Conservation (phyloP, 2,888 invertebrate species). For the Tryphoninae sp. region DNA sequence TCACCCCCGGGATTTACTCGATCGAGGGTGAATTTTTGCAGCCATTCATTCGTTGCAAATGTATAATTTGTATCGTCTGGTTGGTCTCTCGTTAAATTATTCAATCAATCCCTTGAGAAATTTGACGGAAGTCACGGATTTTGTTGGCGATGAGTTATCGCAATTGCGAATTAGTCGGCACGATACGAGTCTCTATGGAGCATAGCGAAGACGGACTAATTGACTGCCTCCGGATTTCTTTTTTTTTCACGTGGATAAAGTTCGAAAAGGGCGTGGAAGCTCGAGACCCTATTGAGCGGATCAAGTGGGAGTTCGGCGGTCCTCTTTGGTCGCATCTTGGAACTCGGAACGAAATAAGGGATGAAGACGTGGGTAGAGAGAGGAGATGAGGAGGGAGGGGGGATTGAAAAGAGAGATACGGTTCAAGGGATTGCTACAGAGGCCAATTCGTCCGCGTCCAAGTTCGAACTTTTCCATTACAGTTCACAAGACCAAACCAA, state of each 20-base stretch:
- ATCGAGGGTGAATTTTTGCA: constrained; percentile 23
- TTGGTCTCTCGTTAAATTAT: constrained; percentile 15
- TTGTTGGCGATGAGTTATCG: not conserved
- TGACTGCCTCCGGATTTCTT: constrained; percentile 45
- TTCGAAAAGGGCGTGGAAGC: constrained; percentile 33
- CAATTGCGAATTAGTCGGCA: not conserved
- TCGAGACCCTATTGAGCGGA: constrained; percentile 45
- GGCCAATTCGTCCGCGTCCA: constrained; percentile 63
- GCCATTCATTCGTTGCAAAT: constrained; percentile 28
- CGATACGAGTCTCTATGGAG: not conserved
- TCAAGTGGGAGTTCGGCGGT: constrained; percentile 27
- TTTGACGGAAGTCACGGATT: constrained; percentile 16
- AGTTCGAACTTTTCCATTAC: constrained; percentile 66
- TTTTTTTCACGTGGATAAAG: constrained; percentile 33
- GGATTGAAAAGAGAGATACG: constrained; percentile 51
- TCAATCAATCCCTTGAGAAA: constrained; percentile 49
- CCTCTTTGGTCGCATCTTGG: constrained; percentile 46
- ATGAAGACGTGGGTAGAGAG: not conserved
- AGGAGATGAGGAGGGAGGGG: not conserved
- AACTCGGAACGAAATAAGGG: constrained; percentile 45
- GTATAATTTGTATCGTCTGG: not conserved
- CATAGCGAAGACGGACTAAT: constrained; percentile 54
- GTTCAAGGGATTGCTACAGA: constrained; percentile 53
- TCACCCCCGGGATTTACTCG: constrained; percentile 11
- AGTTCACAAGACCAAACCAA: constrained; percentile 59